Conservation (phyloP, 1,140 invertebrate genomes). For the Pseudomyrmex dendroicus region DNA sequence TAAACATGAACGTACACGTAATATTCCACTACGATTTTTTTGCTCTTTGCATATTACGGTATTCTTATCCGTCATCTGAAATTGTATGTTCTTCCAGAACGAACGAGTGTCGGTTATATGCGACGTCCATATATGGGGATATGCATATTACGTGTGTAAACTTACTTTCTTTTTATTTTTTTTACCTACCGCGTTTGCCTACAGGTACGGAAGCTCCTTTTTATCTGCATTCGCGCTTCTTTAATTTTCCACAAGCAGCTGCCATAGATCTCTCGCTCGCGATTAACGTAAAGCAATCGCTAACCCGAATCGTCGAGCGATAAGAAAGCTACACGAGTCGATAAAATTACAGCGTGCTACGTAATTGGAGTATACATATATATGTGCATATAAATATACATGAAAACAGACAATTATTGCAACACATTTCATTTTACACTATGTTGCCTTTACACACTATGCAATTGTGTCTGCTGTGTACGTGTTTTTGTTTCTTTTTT, state of each 20-base stretch:
- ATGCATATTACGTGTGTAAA: constrained; percentile 25
- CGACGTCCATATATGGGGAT: constrained; percentile 13
- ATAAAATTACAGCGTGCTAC: not conserved
- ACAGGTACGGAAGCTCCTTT: not conserved
- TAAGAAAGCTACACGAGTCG: not conserved
- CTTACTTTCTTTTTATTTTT: not conserved
- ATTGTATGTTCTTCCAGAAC: constrained; percentile 23
- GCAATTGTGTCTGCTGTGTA: not conserved
- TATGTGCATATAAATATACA: not conserved
- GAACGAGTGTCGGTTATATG: constrained; percentile 16
- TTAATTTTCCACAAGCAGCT: constrained; percentile 25
- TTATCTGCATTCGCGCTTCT: constrained; percentile 20
- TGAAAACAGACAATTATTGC: not conserved
- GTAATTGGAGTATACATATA: not conserved
- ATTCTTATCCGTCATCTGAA: constrained; percentile 31
- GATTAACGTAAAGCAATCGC: not conserved
- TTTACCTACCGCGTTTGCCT: not conserved
- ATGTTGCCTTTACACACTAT: too few relatives aligned
- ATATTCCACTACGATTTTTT: constrained; percentile 21
- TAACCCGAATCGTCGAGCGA: not conserved
- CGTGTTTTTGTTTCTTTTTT: not conserved
- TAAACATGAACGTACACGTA: constrained; percentile 53
- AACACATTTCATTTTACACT: not conserved
- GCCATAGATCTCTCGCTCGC: not conserved
- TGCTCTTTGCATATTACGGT: constrained; percentile 45